phyloP scores from a whole-genome alignment of 2,888 invertebrate species.

The Ephialtes manifestator region DNA sequence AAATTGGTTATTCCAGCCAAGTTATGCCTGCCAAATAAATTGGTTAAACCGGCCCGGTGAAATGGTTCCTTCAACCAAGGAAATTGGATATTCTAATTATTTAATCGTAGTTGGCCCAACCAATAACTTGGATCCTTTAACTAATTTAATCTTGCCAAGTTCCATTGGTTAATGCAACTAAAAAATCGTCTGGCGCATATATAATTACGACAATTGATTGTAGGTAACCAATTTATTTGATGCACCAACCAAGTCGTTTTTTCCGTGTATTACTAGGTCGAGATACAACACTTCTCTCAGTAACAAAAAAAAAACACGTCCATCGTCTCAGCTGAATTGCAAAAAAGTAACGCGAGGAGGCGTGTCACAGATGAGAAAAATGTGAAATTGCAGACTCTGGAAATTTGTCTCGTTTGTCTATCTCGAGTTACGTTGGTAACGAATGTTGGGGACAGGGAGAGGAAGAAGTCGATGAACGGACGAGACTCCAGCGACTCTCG shows the following conservation, averaged over 20 bases:
- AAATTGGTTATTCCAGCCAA: too few species aligned
- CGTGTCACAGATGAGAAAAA: constrained; percentile 25
- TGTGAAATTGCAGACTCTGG: constrained; percentile 24
- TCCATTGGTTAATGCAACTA: too few species aligned
- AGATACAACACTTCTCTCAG: constrained; percentile 8
- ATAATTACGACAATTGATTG: too few species aligned
- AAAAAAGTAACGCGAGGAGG: neutral
- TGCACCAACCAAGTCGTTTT: neutral
- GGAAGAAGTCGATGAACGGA: constrained; percentile 66
- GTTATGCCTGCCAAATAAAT: too few species aligned
- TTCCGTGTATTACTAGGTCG: constrained; percentile 13
- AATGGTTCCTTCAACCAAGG: too few species aligned
- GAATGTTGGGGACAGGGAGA: constrained; percentile 19
- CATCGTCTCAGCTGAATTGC: constrained; percentile 13
- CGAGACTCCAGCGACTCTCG: constrained; percentile 64
- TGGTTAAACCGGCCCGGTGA: too few species aligned
- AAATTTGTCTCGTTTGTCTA: constrained; percentile 57
- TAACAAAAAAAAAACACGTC: neutral
- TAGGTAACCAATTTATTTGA: too few species aligned
- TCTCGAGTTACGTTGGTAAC: constrained; percentile 18
- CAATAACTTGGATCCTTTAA: too few species aligned
- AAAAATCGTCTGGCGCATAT: too few species aligned
- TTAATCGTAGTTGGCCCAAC: too few species aligned
- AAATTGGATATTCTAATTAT: too few species aligned
- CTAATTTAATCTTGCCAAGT: too few species aligned